Conservation (phyloP, 2,113 vertebrate genomes). For the Ancistrus triradiatus region DNA sequence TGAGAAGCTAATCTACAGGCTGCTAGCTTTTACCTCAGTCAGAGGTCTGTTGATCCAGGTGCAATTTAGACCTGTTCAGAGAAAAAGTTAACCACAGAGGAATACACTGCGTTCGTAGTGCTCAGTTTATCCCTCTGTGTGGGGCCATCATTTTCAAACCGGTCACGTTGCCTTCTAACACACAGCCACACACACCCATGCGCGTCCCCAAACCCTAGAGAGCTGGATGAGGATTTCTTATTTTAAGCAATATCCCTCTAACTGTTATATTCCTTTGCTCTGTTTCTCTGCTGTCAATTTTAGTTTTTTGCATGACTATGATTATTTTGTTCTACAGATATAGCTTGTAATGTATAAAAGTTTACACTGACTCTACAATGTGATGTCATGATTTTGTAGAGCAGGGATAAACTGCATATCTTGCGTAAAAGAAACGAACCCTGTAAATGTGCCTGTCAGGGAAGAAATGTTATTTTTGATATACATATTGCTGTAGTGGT, state of each 20-base stretch:
- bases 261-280: constrained; percentile 8
- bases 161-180: constrained; percentile 7
- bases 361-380: background rate
- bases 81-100: constrained; percentile 21
- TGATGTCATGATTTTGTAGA: background rate
- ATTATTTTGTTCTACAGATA: constrained; percentile 12
- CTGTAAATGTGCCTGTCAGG: too few relatives aligned
- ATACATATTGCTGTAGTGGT: too few relatives aligned
- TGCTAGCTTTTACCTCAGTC: background rate
- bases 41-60: constrained; percentile 19
- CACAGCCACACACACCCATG: background rate
- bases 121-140: constrained; percentile 3
- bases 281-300: constrained; percentile 14
- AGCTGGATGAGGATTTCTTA: constrained; percentile 12
- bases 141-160: constrained; percentile 10
- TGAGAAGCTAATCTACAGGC: constrained; percentile 8
- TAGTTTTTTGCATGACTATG: constrained; percentile 1
- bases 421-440: too few relatives aligned
- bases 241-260: constrained; percentile 1
- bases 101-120: constrained; percentile 21
- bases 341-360: background rate
- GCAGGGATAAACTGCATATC: constrained; percentile 1
- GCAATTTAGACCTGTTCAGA: constrained; percentile 27
- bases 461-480: too few relatives aligned
- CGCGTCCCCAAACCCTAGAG: background rate